phyloP scores from a whole-genome alignment of 2,888 invertebrate genomes.

The Masnerella sp. region DNA sequence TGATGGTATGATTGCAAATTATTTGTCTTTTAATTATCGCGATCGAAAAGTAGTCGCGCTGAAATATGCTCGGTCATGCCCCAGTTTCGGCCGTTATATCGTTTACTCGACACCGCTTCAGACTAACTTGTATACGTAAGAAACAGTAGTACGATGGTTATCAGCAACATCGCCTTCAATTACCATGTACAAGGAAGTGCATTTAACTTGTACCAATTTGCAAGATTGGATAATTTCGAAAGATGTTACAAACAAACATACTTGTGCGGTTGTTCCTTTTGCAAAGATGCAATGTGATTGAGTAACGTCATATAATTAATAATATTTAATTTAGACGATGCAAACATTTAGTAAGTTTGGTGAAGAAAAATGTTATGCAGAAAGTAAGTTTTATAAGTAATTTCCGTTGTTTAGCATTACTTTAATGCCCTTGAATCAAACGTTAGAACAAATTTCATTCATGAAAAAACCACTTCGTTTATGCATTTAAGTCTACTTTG shows the following conservation, averaged over 20 bases:
- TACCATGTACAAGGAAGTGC: constrained; percentile 43
- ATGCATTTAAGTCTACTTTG: too few relatives aligned
- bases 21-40: background rate
- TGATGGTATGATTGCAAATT: constrained; percentile 14
- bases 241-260: constrained; percentile 21
- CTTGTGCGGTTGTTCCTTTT: too few relatives aligned
- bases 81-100: constrained; percentile 14
- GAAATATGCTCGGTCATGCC: constrained; percentile 11
- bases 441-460: too few relatives aligned
- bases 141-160: constrained; percentile 43
- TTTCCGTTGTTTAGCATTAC: too few relatives aligned
- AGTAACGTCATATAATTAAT: too few relatives aligned
- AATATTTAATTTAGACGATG: too few relatives aligned
- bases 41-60: background rate
- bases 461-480: too few relatives aligned
- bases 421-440: too few relatives aligned
- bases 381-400: too few relatives aligned
- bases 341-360: too few relatives aligned
- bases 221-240: constrained; percentile 41
- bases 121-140: constrained; percentile 35
- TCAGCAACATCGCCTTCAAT: constrained; percentile 45
- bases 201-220: constrained; percentile 44
- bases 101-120: constrained; percentile 13
- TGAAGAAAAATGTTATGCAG: too few relatives aligned
- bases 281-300: too few relatives aligned